Evolutionary conservation across 2,113 vertebrate genomes (phyloP).

Genomic region (Periophthalmus modestus): DNA sequence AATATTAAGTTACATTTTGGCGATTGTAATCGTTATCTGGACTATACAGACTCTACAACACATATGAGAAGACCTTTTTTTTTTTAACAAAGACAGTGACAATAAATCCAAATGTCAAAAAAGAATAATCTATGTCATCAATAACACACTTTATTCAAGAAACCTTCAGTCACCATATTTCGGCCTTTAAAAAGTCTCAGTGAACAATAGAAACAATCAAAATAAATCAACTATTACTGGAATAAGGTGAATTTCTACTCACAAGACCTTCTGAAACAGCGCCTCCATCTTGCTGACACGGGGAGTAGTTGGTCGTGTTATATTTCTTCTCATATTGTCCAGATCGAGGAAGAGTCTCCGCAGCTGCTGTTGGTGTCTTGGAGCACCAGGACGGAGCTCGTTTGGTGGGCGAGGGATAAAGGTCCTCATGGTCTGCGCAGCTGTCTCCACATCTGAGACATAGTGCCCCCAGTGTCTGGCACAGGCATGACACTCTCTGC

Average conservation of each 20-base stretch:
- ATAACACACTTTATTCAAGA: no score
- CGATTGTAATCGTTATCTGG: no score
- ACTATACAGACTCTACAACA: no score
- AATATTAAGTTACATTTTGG: no score
- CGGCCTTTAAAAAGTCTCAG: no score
- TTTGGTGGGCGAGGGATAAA: constrained; percentile 31
- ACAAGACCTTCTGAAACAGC: constrained; percentile 72
- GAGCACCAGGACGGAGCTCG: constrained; percentile 29
- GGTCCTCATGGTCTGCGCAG: constrained; percentile 63
- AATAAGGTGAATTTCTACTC: constrained; percentile 28
- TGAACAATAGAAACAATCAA: no score
- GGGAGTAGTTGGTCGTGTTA: constrained; percentile 52
- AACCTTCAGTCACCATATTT: no score
- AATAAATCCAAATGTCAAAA: no score
- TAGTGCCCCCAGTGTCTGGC: constrained; percentile 74
- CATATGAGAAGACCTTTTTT: no score
- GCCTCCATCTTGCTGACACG: constrained; percentile 67
- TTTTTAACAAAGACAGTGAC: no score
- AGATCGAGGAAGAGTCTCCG: constrained; percentile 69
- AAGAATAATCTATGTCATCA: no score
- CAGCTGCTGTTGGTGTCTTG: constrained; percentile 63
- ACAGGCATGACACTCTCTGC: constrained; percentile 81
- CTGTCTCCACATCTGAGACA: constrained; percentile 68
- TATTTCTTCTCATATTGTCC: constrained; percentile 64
- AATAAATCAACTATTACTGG: no score